phyloP scores from a whole-genome alignment of 1,140 invertebrate genomes.

The Lepidostoma basale region DNA sequence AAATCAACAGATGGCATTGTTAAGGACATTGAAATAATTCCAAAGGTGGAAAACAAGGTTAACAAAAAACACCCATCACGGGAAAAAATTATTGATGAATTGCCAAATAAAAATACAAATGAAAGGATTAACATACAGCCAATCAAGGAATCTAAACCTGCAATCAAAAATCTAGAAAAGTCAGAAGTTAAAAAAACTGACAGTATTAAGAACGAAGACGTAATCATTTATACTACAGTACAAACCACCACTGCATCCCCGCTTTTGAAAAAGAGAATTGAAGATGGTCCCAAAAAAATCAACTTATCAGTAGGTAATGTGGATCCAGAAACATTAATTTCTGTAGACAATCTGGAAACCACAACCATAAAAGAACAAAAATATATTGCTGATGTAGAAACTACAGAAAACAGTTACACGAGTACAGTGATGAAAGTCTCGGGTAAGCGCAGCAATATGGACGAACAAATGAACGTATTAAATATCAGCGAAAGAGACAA shows the following conservation, averaged over 20 bases:
- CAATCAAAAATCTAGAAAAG: neutral
- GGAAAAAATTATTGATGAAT: constrained; percentile 35
- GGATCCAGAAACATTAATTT: constrained; percentile 10
- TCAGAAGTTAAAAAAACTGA: constrained; percentile 1
- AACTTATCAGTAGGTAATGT: neutral
- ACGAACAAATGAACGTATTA: constrained; percentile 12
- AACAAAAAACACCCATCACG: constrained; percentile 31
- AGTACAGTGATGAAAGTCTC: constrained; percentile 43
- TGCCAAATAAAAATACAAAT: neutral
- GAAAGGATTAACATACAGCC: neutral
- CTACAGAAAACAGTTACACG: constrained; percentile 19
- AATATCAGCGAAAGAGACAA: constrained; percentile 33
- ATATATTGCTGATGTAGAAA: constrained; percentile 1
- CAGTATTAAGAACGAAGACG: constrained; percentile 20
- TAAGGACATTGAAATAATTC: constrained; percentile 44
- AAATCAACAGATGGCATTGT: constrained; percentile 41
- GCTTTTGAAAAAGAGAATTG: neutral
- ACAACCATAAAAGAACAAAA: neutral
- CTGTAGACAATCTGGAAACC: neutral
- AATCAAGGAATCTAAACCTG: neutral
- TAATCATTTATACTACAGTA: constrained; percentile 32
- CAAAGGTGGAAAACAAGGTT: constrained; percentile 42
- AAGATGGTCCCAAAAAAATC: constrained; percentile 14
- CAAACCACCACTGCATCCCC: constrained; percentile 1
- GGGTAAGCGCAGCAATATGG: constrained; percentile 17